phyloP scores from a whole-genome alignment of 2,113 vertebrate species.

The Eublepharis macularius region DNA sequence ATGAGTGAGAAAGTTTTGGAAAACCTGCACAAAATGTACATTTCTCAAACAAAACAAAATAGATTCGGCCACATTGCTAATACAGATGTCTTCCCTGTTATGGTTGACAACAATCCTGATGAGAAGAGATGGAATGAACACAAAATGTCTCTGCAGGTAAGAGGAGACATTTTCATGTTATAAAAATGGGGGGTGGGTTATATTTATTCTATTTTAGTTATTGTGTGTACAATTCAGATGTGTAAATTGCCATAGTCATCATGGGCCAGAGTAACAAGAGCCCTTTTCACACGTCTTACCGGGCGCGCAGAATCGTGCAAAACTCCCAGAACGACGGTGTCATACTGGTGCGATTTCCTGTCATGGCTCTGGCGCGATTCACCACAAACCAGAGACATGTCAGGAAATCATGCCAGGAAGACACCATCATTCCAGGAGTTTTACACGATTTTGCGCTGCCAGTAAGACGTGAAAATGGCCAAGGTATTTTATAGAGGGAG shows the following conservation, averaged over 20 bases:
- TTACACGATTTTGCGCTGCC: too few species aligned
- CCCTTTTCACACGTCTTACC: too few species aligned
- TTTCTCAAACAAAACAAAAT: conserved; percentile 54
- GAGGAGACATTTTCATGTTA: conserved; percentile 36
- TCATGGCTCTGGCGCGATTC: too few species aligned
- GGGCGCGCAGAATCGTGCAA: too few species aligned
- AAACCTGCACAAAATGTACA: conserved; percentile 42
- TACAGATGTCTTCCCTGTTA: conserved; percentile 32
- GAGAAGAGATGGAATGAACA: conserved; percentile 45
- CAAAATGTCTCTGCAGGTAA: conserved; percentile 73
- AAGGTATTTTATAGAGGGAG: neutral
- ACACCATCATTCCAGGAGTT: too few species aligned
- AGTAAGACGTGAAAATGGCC: too few species aligned
- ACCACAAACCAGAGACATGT: too few species aligned
- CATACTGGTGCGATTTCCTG: too few species aligned
- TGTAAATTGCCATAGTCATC: neutral
- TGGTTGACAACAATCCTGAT: conserved; percentile 23
- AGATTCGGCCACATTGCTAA: conserved; percentile 46
- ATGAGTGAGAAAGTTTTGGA: conserved; percentile 42
- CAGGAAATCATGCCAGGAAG: too few species aligned
- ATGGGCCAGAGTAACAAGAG: neutral
- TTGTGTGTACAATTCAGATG: neutral
- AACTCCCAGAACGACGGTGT: too few species aligned
- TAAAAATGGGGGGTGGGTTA: neutral
- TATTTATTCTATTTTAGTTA: neutral